phyloP scores from a whole-genome alignment of 2,797 vertebrate species.

The Mallotus villosus region DNA sequence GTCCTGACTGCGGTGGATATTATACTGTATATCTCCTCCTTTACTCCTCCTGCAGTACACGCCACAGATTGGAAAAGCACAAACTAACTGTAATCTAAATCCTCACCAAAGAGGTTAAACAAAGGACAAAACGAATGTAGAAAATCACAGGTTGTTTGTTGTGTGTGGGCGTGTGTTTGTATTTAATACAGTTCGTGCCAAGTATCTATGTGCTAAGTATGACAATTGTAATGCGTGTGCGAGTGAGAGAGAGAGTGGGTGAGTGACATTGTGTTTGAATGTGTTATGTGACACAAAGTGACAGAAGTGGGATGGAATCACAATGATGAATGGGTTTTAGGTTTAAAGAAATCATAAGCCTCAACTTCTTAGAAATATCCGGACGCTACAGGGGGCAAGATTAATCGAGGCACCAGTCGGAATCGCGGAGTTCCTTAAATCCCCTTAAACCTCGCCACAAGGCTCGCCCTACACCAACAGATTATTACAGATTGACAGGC shows the following conservation, averaged over 20 bases:
- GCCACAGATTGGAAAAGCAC: too few species aligned
- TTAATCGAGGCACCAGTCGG: conserved; percentile 23
- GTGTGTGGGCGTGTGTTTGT: background rate
- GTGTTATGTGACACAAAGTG: background rate
- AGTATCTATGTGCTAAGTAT: too few species aligned
- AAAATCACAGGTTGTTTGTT: too few species aligned
- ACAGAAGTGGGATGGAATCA: background rate
- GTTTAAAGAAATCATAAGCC: background rate
- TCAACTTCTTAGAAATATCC: background rate
- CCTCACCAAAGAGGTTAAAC: too few species aligned
- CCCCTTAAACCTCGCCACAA: conserved; percentile 44
- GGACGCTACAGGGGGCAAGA: conserved; percentile 11
- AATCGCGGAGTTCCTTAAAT: conserved; percentile 34
- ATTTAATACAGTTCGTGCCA: background rate
- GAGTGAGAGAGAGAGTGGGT: background rate
- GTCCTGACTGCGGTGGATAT: too few species aligned
- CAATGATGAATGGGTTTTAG: background rate
- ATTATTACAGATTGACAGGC: conserved; percentile 38
- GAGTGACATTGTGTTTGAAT: too few species aligned
- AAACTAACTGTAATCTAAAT: too few species aligned
- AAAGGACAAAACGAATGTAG: too few species aligned
- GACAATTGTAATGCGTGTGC: too few species aligned
- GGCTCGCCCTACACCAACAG: conserved; percentile 25
- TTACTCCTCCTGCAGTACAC: too few species aligned
- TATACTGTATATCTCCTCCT: too few species aligned